Percentiles rank a stretch among this genome's conserved stretches.
Conservation (phyloP, 2,888 invertebrate species). For the Morpho helenor region DNA sequence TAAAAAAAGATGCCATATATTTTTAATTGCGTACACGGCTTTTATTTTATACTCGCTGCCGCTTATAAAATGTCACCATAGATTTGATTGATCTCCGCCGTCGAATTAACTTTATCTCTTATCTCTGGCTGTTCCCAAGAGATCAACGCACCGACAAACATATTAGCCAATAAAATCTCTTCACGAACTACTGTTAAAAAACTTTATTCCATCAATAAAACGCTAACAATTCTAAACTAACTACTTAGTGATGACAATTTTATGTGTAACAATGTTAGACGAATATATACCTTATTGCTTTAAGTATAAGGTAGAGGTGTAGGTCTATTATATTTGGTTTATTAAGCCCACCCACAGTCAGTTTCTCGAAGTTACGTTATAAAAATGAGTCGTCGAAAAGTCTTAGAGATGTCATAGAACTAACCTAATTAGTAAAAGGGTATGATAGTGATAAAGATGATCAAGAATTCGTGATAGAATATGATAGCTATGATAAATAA, state of each 20-base stretch:
- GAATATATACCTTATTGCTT: conserved; percentile 26
- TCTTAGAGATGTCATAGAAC: conserved; percentile 10
- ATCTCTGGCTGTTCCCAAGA: conserved; percentile 22
- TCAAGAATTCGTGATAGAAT: too few species aligned
- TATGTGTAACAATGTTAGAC: conserved; percentile 3
- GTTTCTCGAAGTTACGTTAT: conserved; percentile 50
- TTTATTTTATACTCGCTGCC: conserved; percentile 10
- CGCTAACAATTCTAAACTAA: conserved; percentile 39
- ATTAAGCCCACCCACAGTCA: conserved; percentile 54
- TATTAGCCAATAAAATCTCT: conserved; percentile 31
- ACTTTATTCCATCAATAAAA: conserved; percentile 50
- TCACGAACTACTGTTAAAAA: conserved; percentile 35
- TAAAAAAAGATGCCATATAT: conserved; percentile 14
- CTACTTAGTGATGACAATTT: conserved; percentile 29
- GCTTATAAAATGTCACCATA: conserved; percentile 17
- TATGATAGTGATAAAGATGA: conserved; percentile 5
- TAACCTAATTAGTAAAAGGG: conserved; percentile 20
- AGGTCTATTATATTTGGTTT: conserved; percentile 22
- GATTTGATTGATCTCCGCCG: conserved; percentile 20
- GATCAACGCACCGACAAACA: conserved; percentile 19
- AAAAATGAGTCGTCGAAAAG: conserved; percentile 41
- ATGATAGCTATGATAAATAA: too few species aligned
- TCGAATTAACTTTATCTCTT: conserved; percentile 16
- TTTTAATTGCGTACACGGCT: conserved; percentile 16
- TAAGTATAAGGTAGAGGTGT: conserved; percentile 20